Evolutionary conservation across 2,888 invertebrate genomes (phyloP), one percentile per base, ranked within the genome.

Genomic region (Plagodis dolabraria): DNA sequence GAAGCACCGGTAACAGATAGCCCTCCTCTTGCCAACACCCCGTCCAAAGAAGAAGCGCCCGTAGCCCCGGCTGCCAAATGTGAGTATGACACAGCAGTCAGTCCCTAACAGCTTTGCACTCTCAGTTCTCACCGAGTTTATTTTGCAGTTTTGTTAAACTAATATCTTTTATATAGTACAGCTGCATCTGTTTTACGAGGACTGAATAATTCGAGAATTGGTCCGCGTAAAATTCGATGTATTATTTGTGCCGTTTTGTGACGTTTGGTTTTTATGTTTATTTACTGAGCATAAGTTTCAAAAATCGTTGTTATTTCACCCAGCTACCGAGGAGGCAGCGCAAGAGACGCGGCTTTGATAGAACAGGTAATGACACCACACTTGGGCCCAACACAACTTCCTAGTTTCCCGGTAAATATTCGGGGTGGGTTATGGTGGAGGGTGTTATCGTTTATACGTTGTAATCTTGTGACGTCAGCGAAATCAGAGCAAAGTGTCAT

Each of bases 321-420:
- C 93, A 93, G 93, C 92, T 92, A 89, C 87, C 92, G 93, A 93
- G 93, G 93, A 92, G 85, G 92, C 92, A 88, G 92, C 91, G 73
- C 92, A 90, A 92, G 93, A 93, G 92, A 93, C 93, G 86, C 88
- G 93, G 91, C 93, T 93, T 92, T 93, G 88, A 93, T 93, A 93
- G 91, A 89, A 76, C 89, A 93, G 93, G 93, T 93, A 93, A 93
- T 88, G 79, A 79, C 64, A 79, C 75, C 75, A 66, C 81, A 83
- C 89, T 89, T 89, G 91, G 90, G 84, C 87, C 74, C 89, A 84
- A 88, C 83, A 74, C 85, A 81, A 86, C 75, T 72, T 74, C 70
- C 48, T 55, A 64, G 50, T 56, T 67, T 64, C n/a, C 40, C 67
- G 76, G 75, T 76, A 71, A 75, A 59, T 72, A 68, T 65, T 2